These are phyloP conservation scores for Emydocephalus ijimae DNA, from an alignment of 2,113 vertebrate genomes.

Conservation along the genomic window DNA sequence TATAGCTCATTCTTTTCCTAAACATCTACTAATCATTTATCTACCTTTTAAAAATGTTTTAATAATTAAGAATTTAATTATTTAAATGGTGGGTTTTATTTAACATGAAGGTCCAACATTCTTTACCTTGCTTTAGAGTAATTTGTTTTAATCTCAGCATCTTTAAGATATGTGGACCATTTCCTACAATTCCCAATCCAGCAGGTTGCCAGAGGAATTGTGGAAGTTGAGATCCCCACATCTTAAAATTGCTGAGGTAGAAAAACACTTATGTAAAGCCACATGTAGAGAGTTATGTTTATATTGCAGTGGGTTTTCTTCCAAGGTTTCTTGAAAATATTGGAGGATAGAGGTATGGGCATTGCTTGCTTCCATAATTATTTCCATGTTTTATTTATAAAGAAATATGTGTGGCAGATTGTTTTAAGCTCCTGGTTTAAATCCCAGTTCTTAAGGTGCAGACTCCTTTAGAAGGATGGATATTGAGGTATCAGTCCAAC, in stretches of 20 bases:
- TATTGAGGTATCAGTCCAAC: not conserved
- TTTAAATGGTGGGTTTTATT: not conserved
- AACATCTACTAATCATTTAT: slow-evolving; percentile 14
- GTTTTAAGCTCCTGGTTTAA: not conserved
- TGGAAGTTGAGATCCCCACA: not conserved
- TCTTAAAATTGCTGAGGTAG: not conserved
- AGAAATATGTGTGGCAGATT: not conserved
- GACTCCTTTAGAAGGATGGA: not conserved
- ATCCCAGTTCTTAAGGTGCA: not conserved
- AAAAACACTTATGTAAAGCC: not conserved
- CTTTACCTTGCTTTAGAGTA: not conserved
- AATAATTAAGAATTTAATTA: slow-evolving; percentile 9
- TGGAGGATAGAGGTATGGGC: not conserved
- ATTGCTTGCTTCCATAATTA: not conserved
- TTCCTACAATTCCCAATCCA: not conserved
- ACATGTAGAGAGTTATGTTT: not conserved
- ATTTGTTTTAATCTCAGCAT: not conserved
- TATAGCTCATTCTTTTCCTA: not conserved
- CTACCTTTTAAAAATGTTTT: not conserved
- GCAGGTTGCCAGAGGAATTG: not conserved
- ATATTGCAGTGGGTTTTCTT: not conserved
- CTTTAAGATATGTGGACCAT: not conserved
- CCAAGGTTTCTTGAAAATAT: not conserved
- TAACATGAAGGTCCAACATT: not conserved
- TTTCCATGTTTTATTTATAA: not conserved